Percentiles rank a stretch among this genome's conserved stretches.
These are phyloP conservation scores for Tigriopus japonicus DNA, from an alignment of 1,140 invertebrate species.

Conservation along the genomic window DNA sequence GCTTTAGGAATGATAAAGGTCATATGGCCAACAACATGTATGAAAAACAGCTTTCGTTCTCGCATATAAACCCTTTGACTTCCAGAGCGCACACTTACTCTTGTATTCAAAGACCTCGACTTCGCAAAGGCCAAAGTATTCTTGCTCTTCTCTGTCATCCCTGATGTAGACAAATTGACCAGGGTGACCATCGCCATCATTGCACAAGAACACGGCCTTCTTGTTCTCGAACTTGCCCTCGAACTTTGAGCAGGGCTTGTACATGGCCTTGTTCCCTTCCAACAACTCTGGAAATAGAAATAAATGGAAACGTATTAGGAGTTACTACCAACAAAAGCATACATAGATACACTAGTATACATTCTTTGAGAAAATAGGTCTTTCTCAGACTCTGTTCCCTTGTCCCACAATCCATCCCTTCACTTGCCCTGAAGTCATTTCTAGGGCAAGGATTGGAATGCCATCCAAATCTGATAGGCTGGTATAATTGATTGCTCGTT, in stretches of 20 bases:
- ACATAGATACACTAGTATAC: too few relatives aligned
- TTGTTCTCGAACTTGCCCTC: conserved; percentile 16
- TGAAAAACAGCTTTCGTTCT: background rate
- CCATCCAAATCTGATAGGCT: too few relatives aligned
- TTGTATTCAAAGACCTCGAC: conserved; percentile 24
- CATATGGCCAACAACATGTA: background rate
- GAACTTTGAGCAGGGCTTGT: conserved; percentile 22
- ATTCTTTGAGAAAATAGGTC: too few relatives aligned
- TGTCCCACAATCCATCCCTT: too few relatives aligned
- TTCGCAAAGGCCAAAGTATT: conserved; percentile 26
- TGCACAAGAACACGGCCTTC: conserved; percentile 18
- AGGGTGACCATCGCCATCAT: conserved; percentile 21
- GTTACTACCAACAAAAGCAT: background rate
- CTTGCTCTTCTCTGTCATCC: conserved; percentile 22
- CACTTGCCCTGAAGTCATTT: too few relatives aligned
- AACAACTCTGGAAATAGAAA: conserved; percentile 17
- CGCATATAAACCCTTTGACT: background rate
- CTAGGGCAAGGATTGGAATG: too few relatives aligned
- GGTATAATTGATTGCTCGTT: too few relatives aligned
- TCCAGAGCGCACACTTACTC: conserved; percentile 20
- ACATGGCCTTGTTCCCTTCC: conserved; percentile 21
- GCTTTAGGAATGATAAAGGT: background rate
- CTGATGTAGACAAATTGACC: conserved; percentile 24
- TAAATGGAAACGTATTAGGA: background rate
- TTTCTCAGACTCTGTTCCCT: too few relatives aligned